phyloP scores from a whole-genome alignment of 2,888 invertebrate genomes.

The Patella caerulea region DNA sequence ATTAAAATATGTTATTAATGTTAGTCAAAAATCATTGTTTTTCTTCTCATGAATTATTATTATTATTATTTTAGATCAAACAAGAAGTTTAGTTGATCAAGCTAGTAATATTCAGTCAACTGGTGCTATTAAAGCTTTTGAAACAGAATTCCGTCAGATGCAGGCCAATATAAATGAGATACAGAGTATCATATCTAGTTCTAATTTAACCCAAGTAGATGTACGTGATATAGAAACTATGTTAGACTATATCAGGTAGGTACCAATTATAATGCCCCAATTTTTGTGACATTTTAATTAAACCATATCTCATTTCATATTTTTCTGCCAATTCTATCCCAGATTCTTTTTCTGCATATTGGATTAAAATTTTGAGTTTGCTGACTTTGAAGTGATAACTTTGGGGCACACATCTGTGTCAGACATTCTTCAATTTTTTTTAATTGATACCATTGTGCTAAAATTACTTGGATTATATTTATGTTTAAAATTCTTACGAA shows the following conservation, averaged over 20 bases:
- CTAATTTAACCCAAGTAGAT: constrained; percentile 77
- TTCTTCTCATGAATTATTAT: background rate
- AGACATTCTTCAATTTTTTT: too few relatives aligned
- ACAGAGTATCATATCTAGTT: constrained; percentile 84
- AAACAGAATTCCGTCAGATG: constrained; percentile 93
- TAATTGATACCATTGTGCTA: too few relatives aligned
- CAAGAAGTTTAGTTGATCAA: constrained; percentile 84
- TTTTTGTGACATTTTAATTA: too few relatives aligned
- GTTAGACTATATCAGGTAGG: constrained; percentile 73
- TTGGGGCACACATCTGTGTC: too few relatives aligned
- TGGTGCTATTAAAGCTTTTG: constrained; percentile 96
- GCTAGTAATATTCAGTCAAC: constrained; percentile 95
- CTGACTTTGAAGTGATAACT: too few relatives aligned
- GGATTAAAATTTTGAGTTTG: too few relatives aligned
- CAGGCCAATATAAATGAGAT: constrained; percentile 87
- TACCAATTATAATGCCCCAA: background rate
- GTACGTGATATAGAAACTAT: constrained; percentile 73
- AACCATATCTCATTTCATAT: too few relatives aligned
- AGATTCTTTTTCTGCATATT: too few relatives aligned
- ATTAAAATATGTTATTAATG: background rate
- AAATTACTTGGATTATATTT: too few relatives aligned
- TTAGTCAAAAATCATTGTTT: too few relatives aligned
- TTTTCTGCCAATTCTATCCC: too few relatives aligned
- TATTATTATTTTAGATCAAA: constrained; percentile 75
- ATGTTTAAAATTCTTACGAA: too few relatives aligned